Evolutionary conservation across 1,140 invertebrate genomes (phyloP).

Genomic region (Zeugodacus cucurbitae): DNA sequence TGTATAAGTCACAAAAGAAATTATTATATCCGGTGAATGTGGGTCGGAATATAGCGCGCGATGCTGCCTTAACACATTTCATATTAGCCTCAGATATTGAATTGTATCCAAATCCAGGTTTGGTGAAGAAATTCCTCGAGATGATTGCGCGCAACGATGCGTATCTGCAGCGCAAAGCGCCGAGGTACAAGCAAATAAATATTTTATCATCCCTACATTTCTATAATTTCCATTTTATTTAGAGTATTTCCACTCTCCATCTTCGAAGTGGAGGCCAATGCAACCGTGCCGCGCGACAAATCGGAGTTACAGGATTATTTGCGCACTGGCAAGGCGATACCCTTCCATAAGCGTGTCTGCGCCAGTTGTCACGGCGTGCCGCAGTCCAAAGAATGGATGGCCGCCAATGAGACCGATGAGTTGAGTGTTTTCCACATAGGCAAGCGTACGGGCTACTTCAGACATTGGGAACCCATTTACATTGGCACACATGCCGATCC

Average conservation of each 20-base stretch:
- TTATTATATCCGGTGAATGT: constrained; percentile 90
- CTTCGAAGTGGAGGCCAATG: constrained; percentile 62
- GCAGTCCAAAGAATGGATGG: constrained; percentile 84
- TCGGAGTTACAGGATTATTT: constrained; percentile 80
- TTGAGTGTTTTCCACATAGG: constrained; percentile 85
- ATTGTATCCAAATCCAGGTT: constrained; percentile 84
- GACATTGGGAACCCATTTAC: constrained; percentile 92
- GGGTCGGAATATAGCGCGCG: constrained; percentile 85
- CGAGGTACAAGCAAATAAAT: constrained; percentile 51
- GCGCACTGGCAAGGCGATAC: constrained; percentile 80
- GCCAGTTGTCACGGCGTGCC: constrained; percentile 90
- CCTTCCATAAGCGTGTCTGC: constrained; percentile 92
- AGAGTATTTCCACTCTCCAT: constrained; percentile 64
- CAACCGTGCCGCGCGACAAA: constrained; percentile 78
- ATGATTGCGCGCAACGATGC: constrained; percentile 81
- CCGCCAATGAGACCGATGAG: constrained; percentile 73
- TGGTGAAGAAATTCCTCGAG: constrained; percentile 81
- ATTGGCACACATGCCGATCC: constrained; percentile 89
- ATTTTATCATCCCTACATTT: background rate
- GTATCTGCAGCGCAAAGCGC: constrained; percentile 68
- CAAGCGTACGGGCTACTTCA: constrained; percentile 80
- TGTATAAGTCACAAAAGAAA: constrained; percentile 84
- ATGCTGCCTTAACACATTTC: constrained; percentile 83
- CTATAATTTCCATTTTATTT: background rate
- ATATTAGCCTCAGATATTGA: constrained; percentile 90